Percentiles rank a stretch among this genome's conserved stretches.
phyloP scores from a whole-genome alignment of 2,113 vertebrate genomes.

The Oriolus oriolus region DNA sequence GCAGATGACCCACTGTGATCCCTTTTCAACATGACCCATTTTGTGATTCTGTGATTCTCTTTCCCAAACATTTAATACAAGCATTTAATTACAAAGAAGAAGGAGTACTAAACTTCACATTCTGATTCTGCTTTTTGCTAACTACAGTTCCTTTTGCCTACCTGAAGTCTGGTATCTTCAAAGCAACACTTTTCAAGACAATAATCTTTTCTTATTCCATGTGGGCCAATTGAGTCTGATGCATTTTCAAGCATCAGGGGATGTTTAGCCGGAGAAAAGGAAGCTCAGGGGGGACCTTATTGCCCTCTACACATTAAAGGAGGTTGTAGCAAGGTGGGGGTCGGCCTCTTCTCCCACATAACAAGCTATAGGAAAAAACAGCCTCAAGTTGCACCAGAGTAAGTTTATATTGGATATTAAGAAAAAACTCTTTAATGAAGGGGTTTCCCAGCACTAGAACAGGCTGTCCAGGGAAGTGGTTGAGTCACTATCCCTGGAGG shows the following conservation, averaged over 20 bases:
- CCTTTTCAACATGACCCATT: not conserved
- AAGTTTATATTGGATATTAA: not conserved
- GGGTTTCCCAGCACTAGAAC: not conserved
- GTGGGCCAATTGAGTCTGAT: rapidly evolving
- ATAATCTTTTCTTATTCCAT: not conserved
- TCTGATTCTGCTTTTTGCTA: not conserved
- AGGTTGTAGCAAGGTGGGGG: not conserved
- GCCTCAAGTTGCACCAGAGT: not conserved
- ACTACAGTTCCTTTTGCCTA: not conserved
- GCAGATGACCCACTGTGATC: not conserved
- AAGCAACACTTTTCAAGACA: not conserved
- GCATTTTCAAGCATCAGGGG: not conserved
- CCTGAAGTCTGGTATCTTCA: not conserved
- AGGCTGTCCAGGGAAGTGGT: not conserved
- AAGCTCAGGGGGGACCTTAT: not conserved
- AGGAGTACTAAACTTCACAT: not conserved
- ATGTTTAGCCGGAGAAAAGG: not conserved
- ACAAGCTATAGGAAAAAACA: not conserved
- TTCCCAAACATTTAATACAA: not conserved
- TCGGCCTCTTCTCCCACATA: not conserved
- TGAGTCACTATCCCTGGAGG: not conserved
- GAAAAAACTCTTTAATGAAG: not conserved
- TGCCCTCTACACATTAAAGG: not conserved
- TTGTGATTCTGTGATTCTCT: not conserved
- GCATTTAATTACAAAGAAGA: not conserved